Conservation (phyloP, 1,140 invertebrate species). For the Drosophila sucinea region DNA sequence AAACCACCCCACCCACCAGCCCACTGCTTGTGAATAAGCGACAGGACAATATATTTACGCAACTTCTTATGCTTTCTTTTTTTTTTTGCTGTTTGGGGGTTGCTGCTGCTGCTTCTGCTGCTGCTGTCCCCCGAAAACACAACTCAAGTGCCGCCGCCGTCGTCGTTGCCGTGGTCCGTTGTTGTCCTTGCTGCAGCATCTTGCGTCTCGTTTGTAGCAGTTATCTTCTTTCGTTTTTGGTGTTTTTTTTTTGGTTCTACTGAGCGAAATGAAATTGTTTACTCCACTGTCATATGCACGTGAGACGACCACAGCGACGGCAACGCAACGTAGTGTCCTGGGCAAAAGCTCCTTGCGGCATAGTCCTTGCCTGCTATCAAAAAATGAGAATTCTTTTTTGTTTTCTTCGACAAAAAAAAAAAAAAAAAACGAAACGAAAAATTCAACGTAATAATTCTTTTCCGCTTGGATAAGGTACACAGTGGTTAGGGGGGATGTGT, state of each 20-base stretch:
- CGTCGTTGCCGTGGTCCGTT: conserved; percentile 48
- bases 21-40: conserved; percentile 43
- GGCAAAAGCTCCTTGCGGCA: conserved; percentile 36
- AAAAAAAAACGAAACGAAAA: conserved; percentile 44
- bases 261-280: conserved; percentile 79
- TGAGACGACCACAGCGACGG: conserved; percentile 41
- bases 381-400: conserved; percentile 70
- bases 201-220: conserved; percentile 78
- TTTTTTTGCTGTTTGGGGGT: conserved; percentile 52
- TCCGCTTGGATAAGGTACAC: conserved; percentile 75
- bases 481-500: conserved; percentile 1
- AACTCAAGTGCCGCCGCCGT: conserved; percentile 62
- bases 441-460: conserved; percentile 82
- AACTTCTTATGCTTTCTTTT: conserved; percentile 67
- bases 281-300: conserved; percentile 80
- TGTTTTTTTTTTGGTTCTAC: conserved; percentile 51
- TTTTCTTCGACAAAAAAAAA: conserved; percentile 29
- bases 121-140: conserved; percentile 26
- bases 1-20: conserved; percentile 30
- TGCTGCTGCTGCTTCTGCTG: conserved; percentile 37
- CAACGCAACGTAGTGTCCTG: conserved; percentile 10
- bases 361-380: conserved; percentile 65
- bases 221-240: conserved; percentile 48
- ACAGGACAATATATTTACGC: conserved; percentile 80
- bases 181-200: conserved; percentile 65